Conservation (phyloP, 2,113 vertebrate genomes). For the Clarias macrocephalus region DNA sequence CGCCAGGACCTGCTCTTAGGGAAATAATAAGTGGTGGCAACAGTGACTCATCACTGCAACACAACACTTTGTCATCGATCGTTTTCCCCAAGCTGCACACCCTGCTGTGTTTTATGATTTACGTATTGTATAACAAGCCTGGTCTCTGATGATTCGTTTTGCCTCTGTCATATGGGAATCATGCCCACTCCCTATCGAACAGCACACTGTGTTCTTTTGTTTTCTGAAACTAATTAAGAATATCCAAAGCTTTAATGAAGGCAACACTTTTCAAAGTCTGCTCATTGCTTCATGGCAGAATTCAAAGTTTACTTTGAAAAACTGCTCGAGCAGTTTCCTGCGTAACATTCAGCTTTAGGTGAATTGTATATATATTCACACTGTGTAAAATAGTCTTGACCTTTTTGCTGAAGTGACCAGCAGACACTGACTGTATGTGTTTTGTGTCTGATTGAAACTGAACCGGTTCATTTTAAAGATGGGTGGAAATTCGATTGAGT, state of each 20-base stretch:
- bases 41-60: conserved; percentile 4
- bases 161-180: background rate
- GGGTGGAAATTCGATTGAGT: too few relatives aligned
- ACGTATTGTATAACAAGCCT: background rate
- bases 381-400: background rate
- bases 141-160: background rate
- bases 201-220: conserved; percentile 5
- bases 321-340: background rate
- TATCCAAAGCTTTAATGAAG: conserved; percentile 10
- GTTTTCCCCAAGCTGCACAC: background rate
- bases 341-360: background rate
- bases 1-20: background rate
- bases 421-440: background rate
- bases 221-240: conserved; percentile 26
- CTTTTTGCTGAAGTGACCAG: background rate
- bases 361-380: background rate
- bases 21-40: background rate
- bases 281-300: conserved; percentile 23
- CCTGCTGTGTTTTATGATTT: background rate
- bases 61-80: background rate
- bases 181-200: background rate
- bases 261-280: conserved; percentile 11
- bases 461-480: background rate
- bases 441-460: conserved; percentile 10
- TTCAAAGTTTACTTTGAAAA: background rate